phyloP scores from a whole-genome alignment of 2,113 vertebrate species.

The Sinocyclocheilus anshuiensis region DNA sequence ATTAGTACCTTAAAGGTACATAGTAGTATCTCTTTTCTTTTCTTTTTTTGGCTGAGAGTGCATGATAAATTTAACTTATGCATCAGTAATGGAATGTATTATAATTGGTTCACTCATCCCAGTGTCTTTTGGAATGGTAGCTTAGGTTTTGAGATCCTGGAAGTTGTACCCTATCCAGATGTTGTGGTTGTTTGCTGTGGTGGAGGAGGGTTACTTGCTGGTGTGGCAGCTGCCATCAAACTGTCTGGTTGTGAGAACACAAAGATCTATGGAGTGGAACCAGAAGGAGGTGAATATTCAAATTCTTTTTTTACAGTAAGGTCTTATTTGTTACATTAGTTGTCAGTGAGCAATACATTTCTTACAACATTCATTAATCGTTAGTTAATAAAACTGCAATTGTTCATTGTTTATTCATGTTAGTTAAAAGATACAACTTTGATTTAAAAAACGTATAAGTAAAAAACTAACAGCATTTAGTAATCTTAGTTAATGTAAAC shows the following conservation, averaged over 20 bases:
- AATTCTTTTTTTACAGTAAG: neutral
- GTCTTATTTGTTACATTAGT: too few species aligned
- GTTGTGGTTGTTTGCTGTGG: conserved; percentile 78
- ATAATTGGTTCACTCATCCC: neutral
- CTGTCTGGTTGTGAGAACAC: conserved; percentile 72
- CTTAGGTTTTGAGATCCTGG: conserved; percentile 76
- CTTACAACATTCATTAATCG: too few species aligned
- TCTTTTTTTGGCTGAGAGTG: neutral
- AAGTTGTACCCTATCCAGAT: conserved; percentile 68
- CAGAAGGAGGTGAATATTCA: conserved; percentile 72
- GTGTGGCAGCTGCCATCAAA: conserved; percentile 74
- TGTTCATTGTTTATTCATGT: too few species aligned
- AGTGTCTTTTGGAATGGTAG: conserved; percentile 51
- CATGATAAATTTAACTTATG: neutral
- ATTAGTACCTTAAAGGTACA: neutral
- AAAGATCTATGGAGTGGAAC: conserved; percentile 78
- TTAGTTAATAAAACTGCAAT: too few species aligned
- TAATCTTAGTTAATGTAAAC: too few species aligned
- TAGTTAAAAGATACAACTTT: too few species aligned
- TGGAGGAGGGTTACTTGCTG: conserved; percentile 76
- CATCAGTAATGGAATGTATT: neutral
- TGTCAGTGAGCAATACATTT: too few species aligned
- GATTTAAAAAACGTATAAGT: too few species aligned
- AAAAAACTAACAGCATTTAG: neutral
- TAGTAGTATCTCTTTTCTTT: neutral